A percentile compares a stretch with the other conserved stretches of the same genome.
These are phyloP conservation scores for Heliconius hewitsoni DNA, from an alignment of 1,140 invertebrate genomes.

Conservation along the genomic window DNA sequence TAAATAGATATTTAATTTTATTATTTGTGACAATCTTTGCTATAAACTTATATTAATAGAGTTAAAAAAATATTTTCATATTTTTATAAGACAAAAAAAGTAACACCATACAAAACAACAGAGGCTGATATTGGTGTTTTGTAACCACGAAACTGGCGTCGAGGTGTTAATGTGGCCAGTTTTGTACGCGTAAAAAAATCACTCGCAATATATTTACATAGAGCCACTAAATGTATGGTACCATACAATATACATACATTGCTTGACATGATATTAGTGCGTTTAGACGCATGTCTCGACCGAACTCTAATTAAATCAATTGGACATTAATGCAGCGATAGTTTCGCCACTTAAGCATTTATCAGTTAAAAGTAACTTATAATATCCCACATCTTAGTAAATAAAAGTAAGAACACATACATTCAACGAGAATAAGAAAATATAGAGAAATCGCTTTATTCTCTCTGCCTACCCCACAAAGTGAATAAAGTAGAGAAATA, in stretches of 20 bases:
- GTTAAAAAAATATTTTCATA: too few relatives aligned
- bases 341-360: neutral
- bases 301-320: constrained; percentile 19
- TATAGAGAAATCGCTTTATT: too few relatives aligned
- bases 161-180: constrained; percentile 47
- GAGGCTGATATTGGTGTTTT: neutral
- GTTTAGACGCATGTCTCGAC: constrained; percentile 15
- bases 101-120: neutral
- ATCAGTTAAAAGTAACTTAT: neutral
- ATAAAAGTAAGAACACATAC: neutral
- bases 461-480: too few relatives aligned
- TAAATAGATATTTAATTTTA: neutral
- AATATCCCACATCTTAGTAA: neutral
- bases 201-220: constrained; percentile 29
- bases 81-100: too few relatives aligned
- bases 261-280: neutral
- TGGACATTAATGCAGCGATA: neutral
- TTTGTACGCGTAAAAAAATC: constrained; percentile 49
- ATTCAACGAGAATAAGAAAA: too few relatives aligned
- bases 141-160: constrained; percentile 42
- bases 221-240: constrained; percentile 20
- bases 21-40: too few relatives aligned
- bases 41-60: too few relatives aligned
- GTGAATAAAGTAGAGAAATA: too few relatives aligned
- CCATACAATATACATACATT: neutral